A percentile compares a stretch with the other conserved stretches of the same genome.
These are phyloP conservation scores for Epinotia ramella DNA, from an alignment of 2,888 invertebrate genomes.

Conservation along the genomic window DNA sequence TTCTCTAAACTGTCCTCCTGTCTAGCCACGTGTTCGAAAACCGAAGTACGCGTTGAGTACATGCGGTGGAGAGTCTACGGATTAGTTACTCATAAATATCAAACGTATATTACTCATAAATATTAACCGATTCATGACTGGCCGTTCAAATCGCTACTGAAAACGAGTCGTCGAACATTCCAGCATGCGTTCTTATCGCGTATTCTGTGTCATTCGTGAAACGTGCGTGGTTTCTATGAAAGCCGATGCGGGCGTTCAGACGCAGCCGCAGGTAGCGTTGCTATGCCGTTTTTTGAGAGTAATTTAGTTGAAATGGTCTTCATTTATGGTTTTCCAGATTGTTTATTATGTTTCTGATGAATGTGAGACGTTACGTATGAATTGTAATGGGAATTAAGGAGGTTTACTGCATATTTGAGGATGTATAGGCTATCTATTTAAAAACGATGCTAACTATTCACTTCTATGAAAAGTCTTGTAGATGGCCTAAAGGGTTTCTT, in stretches of 20 bases:
- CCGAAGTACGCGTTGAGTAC: no score
- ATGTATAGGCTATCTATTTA: not conserved
- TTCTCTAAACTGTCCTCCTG: no score
- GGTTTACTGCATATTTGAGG: no score
- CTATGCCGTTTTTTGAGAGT: not conserved
- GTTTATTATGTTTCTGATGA: not conserved
- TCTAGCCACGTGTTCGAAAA: no score
- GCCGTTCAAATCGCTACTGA: slow-evolving; percentile 13
- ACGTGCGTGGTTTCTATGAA: slow-evolving; percentile 55
- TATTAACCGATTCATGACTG: not conserved
- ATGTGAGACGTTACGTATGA: not conserved
- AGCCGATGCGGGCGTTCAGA: slow-evolving; percentile 51
- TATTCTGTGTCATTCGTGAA: slow-evolving; percentile 52
- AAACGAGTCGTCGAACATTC: slow-evolving; percentile 24
- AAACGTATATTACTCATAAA: not conserved
- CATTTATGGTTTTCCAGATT: not conserved
- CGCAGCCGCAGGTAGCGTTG: slow-evolving; percentile 3
- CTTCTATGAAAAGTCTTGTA: not conserved
- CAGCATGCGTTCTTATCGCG: slow-evolving; percentile 23
- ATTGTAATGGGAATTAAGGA: not conserved
- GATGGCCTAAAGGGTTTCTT: no score
- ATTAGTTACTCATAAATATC: not conserved
- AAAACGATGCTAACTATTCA: not conserved
- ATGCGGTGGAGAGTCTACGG: no score
- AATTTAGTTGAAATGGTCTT: no score